Percentiles rank a stretch among this genome's conserved stretches.
Evolutionary conservation across 2,113 vertebrate genomes (phyloP).

Genomic region (Lepisosteus oculatus): DNA sequence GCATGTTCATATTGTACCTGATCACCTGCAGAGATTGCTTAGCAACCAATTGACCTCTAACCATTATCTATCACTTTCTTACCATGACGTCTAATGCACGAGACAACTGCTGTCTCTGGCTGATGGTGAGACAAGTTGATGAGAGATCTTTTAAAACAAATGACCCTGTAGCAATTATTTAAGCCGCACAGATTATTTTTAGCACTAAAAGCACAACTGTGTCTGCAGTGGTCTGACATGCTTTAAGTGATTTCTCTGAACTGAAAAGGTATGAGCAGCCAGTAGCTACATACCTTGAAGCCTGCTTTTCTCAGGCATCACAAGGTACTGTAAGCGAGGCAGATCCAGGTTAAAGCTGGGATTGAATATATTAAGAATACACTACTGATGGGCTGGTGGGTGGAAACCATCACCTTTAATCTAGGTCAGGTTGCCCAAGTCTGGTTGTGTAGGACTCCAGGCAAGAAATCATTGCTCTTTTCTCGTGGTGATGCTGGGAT

Average conservation of each 20-base stretch:
- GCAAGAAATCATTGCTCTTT: too few species aligned
- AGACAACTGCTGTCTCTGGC: not conserved
- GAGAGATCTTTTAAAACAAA: conserved; percentile 3
- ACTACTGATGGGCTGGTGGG: too few species aligned
- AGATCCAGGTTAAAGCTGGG: too few species aligned
- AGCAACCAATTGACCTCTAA: not conserved
- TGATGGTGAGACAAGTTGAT: not conserved
- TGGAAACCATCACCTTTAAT: too few species aligned
- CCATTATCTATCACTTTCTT: conserved; percentile 9
- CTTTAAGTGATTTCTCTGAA: not conserved
- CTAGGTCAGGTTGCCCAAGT: too few species aligned
- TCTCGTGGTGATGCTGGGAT: too few species aligned
- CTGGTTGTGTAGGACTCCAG: too few species aligned
- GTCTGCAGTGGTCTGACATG: not conserved
- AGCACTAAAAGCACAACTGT: conserved; percentile 9
- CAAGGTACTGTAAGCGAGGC: not conserved
- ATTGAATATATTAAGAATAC: too few species aligned
- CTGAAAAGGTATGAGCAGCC: not conserved
- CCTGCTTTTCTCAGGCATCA: not conserved
- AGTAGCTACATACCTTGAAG: not conserved
- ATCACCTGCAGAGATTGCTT: not conserved
- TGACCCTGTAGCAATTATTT: conserved; percentile 13
- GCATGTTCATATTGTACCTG: not conserved
- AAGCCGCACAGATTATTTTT: not conserved
- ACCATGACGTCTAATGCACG: not conserved